Base-by-base conservation (phyloP, 2,888 invertebrate species). In the Orgyia antiqua region DNA sequence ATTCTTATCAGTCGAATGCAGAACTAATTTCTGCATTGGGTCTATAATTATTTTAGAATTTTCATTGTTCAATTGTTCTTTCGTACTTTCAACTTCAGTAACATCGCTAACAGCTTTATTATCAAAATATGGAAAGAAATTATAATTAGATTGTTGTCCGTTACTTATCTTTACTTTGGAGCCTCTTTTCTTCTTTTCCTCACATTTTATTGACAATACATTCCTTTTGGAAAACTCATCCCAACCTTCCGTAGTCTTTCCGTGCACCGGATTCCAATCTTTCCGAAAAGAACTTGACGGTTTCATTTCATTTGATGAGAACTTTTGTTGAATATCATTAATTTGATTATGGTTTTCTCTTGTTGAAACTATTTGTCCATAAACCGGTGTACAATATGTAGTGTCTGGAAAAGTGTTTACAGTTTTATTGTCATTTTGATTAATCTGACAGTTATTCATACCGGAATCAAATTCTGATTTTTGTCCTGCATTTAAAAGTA, bases 1-100 rank as follows among this genome's bases (percentile, higher is more conserved):
- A 68, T 79, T 78, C 63, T 77, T 86, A 78, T 86, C 86, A 84
- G 86, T 86, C 86, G 84, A 68, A 69, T 75, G 82, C 80, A 86
- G 69, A 70, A 75, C 78, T 78, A 86, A 34, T 51, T 86, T 83
- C 74, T 82, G 87, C 86, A 86, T 80, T 72, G 87, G 75, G 63
- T 86, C 82, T 82, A 86, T 51, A 64, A 86, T 80, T 65, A 82
- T 70, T 66, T 79, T 77, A 75, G 77, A 71, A 70, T 69, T 74
- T 46, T 78, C 80, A 36, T 77, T 76, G 33, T 60, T 65, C 40
- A 58, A 50, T 49, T 42, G 53, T 49, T 56, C 49, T 29, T 51
- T 39, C 27, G 28, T 39, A 42, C 41, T 43, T 17, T 55, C 51
- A 4, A 20, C 33, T 24, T 48, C 44, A 4, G 42, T 32, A 6